Percentiles rank a stretch among this genome's conserved stretches.
Conservation (phyloP, 1,140 invertebrate species). For the Zaprionus davidi region DNA sequence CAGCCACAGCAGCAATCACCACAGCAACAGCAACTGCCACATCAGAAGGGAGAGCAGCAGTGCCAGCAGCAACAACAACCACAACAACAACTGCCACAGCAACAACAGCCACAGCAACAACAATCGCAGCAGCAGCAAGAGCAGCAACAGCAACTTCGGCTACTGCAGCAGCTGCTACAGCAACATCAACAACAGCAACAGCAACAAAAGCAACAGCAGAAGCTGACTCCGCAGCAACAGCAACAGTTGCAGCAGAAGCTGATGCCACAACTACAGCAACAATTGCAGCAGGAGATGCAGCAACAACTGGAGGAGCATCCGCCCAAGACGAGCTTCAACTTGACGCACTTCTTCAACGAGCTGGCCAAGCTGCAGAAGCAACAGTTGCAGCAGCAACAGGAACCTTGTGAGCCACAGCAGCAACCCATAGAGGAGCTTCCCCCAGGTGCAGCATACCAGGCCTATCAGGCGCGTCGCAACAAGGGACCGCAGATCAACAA, state of each 20-base stretch:
- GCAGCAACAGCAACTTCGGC: slow-evolving; percentile 4
- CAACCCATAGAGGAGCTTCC: slow-evolving; percentile 8
- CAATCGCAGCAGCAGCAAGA: slow-evolving; percentile 12
- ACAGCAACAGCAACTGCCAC: neutral
- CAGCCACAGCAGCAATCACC: neutral
- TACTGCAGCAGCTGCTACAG: neutral
- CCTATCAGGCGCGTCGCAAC: slow-evolving; percentile 12
- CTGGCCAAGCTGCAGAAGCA: slow-evolving; percentile 49
- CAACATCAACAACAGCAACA: neutral
- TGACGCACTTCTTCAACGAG: slow-evolving; percentile 54
- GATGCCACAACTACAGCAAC: neutral
- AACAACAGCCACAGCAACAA: neutral
- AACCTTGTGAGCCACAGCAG: slow-evolving; percentile 4
- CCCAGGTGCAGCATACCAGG: neutral
- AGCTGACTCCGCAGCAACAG: slow-evolving; percentile 11
- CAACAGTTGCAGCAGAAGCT: slow-evolving; percentile 12
- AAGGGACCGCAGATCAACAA: slow-evolving; percentile 44
- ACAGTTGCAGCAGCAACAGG: slow-evolving; percentile 15
- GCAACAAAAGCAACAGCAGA: neutral
- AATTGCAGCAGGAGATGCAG: slow-evolving; percentile 1
- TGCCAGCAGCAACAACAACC: neutral
- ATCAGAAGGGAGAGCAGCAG: neutral
- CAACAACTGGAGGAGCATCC: neutral
- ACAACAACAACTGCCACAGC: neutral
- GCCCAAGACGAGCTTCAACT: slow-evolving; percentile 46